Percentiles rank a stretch among this genome's conserved stretches.
Conservation (phyloP, 2,113 vertebrate genomes). For the Xiphophorus maculatus region DNA sequence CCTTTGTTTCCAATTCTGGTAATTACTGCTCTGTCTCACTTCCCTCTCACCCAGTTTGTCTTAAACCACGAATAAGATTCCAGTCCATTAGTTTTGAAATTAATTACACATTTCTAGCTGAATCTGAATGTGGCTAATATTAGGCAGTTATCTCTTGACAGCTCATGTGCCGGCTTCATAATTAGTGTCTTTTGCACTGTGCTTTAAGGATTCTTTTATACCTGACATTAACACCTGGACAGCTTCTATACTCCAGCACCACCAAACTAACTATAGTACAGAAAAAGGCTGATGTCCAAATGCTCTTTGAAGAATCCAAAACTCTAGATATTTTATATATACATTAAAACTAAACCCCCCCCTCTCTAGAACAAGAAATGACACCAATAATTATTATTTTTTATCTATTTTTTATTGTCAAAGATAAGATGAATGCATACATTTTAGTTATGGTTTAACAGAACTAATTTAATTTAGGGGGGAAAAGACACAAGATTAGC, state of each 20-base stretch:
- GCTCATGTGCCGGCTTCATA: conserved; percentile 43
- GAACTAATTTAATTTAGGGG: neutral
- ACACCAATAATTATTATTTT: neutral
- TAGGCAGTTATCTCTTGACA: conserved; percentile 48
- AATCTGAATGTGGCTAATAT: conserved; percentile 55
- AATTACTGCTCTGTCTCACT: conserved; percentile 49
- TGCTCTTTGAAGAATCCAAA: neutral
- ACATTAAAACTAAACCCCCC: too few species aligned
- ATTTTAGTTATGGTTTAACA: neutral
- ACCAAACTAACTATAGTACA: conserved; percentile 10
- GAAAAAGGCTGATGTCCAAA: neutral
- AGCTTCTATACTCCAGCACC: conserved; percentile 1
- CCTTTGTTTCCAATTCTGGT: conserved; percentile 56
- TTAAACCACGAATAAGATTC: conserved; percentile 62
- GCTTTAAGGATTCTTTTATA: conserved; percentile 21
- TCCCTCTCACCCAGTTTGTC: conserved; percentile 35
- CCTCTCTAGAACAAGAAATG: too few species aligned
- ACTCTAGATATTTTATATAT: neutral
- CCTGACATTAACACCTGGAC: conserved; percentile 54
- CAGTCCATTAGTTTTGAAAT: conserved; percentile 59
- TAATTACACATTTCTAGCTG: conserved; percentile 58
- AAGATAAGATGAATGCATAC: neutral
- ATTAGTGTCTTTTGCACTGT: conserved; percentile 38
- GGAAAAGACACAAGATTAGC: neutral
- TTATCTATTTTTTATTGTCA: neutral